Conservation (phyloP, 2,113 vertebrate genomes). For the Regulus satrapa region DNA sequence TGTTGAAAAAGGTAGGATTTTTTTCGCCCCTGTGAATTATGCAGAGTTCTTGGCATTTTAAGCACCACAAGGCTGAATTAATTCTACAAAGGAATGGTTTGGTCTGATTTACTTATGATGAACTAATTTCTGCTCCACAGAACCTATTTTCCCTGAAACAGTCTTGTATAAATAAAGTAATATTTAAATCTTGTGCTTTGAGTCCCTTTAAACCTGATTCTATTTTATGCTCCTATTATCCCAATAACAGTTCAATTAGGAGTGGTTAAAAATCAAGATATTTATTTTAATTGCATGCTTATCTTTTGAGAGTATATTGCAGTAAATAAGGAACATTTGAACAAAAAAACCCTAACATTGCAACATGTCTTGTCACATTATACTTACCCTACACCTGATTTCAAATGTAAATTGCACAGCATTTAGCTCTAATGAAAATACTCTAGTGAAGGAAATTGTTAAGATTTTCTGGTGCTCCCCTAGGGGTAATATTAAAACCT, state of each 20-base stretch:
- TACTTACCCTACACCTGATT: constrained; percentile 81
- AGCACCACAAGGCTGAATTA: not conserved
- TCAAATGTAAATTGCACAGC: constrained; percentile 83
- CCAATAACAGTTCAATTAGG: constrained; percentile 49
- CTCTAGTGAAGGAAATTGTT: constrained; percentile 84
- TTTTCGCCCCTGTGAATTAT: not conserved
- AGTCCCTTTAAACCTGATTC: constrained; percentile 24
- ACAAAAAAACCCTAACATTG: constrained; percentile 52
- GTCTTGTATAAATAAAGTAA: constrained; percentile 43
- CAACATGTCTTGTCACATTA: constrained; percentile 79
- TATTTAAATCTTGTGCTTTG: constrained; percentile 60
- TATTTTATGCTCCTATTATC: constrained; percentile 41
- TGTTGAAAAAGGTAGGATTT: not conserved
- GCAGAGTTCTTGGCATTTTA: constrained; percentile 15
- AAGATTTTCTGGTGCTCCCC: constrained; percentile 83
- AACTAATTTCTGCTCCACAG: constrained; percentile 28
- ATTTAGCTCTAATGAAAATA: constrained; percentile 87
- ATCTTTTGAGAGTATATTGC: constrained; percentile 63
- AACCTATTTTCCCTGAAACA: constrained; percentile 16
- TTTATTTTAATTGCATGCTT: constrained; percentile 65
- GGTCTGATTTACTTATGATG: not conserved
- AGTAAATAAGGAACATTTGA: constrained; percentile 71
- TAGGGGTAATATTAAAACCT: constrained; percentile 83
- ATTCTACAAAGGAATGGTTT: not conserved
- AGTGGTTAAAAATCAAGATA: constrained; percentile 64